phyloP scores from a whole-genome alignment of 1,140 invertebrate species.

The Atopsyche davidsoni region DNA sequence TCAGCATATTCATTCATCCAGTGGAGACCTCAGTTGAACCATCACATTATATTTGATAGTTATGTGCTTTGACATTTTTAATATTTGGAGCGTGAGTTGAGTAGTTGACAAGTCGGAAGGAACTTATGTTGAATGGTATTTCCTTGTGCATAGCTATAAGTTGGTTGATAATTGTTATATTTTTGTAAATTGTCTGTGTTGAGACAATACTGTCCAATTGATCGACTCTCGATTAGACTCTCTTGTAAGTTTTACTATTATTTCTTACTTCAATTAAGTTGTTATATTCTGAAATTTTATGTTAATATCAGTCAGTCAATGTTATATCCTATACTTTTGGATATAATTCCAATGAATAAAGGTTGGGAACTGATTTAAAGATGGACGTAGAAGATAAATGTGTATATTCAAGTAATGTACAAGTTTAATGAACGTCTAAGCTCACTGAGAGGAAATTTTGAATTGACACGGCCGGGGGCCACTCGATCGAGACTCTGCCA shows the following conservation, averaged over 20 bases:
- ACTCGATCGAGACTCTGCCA: too few relatives aligned
- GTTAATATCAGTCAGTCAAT: constrained; percentile 14
- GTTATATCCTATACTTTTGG: too few relatives aligned
- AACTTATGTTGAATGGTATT: neutral
- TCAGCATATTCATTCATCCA: too few relatives aligned
- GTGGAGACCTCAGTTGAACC: neutral
- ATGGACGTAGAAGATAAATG: too few relatives aligned
- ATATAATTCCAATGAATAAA: too few relatives aligned
- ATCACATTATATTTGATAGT: neutral
- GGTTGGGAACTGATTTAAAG: too few relatives aligned
- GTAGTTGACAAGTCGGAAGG: neutral
- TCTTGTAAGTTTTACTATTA: neutral
- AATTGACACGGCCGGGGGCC: too few relatives aligned
- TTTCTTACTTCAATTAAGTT: constrained; percentile 6
- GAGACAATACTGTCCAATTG: constrained; percentile 27
- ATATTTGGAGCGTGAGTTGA: neutral
- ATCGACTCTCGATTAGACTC: constrained; percentile 15
- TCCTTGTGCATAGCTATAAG: neutral
- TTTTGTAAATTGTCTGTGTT: constrained; percentile 19
- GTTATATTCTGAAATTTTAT: constrained; percentile 9
- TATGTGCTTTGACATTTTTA: too few relatives aligned
- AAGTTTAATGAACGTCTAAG: too few relatives aligned
- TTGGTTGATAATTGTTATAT: constrained; percentile 13
- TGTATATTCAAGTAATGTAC: too few relatives aligned
- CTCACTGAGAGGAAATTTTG: too few relatives aligned